Evolutionary conservation across 2,888 invertebrate genomes (phyloP), one percentile per base, ranked within the genome.

Genomic region (Meganola albula): DNA sequence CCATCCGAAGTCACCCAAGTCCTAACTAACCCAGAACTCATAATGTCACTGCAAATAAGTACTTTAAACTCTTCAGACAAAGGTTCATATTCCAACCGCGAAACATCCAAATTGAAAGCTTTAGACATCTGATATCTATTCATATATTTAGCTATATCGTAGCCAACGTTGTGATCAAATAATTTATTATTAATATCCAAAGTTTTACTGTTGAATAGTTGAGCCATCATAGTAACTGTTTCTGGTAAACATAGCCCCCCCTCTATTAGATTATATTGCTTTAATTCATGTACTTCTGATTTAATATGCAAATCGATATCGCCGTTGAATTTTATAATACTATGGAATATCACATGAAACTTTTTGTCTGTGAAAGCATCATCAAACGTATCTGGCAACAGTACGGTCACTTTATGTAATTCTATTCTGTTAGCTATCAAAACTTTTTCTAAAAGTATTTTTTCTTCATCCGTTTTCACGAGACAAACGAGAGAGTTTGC

Each of bases 401-500:
- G 7, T 10, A 46, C 37, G 6, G 38, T 50, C 1, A 49, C 38
- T 29, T 40, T 47, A 6, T 30, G 11, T 24, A 26, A 22, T 4
- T 47, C 21, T 23, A 49, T 46, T 4, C 4, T 22, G 21, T 49
- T 49, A 2, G 31, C 34, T 4, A 10, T 10, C 21, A 47, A 8
- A 1, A 49, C 44, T 2, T 27, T 11, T 1, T 24, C 13, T 13
- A 49, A 3, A 12, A 49, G 47, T 3, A 8, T 31, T 18, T 31
- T 29, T 4, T 51, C 51, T 3, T 44, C n/a, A 1, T 2, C 1
- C 3, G 28, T 27, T 25, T 44, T 40, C 1, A 30, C 40, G 12
- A 40, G 34, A 53, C 72, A 76, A 32, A 68, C 66, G 10, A 84
- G 58, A 0, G 46, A 55, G 39, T 66, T 53, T 3, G 53, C 44